Evolutionary conservation across 1,140 invertebrate genomes (phyloP).

Genomic region (Rhopalosiphum padi): DNA sequence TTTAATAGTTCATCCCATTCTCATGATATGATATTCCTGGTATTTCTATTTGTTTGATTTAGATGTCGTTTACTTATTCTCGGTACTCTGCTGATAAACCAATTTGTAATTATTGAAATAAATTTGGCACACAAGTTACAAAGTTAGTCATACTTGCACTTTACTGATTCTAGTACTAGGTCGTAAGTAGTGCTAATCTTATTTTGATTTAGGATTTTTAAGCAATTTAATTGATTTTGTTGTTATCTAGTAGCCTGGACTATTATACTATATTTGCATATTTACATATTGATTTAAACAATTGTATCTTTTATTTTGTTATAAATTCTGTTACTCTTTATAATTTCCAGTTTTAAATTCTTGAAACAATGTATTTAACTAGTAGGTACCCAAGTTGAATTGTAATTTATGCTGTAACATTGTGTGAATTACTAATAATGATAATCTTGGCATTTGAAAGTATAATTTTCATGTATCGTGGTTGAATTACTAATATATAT

Average conservation of each 20-base stretch:
- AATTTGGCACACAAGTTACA: neutral
- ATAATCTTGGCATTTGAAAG: neutral
- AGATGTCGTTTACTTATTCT: neutral
- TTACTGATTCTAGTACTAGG: neutral
- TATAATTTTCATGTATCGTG: neutral
- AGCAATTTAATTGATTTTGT: neutral
- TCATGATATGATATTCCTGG: neutral
- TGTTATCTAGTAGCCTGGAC: neutral
- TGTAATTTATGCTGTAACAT: neutral
- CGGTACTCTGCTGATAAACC: neutral
- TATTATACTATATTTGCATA: too few species aligned
- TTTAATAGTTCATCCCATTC: neutral
- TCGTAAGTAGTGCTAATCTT: too few species aligned
- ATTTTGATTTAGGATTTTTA: too few species aligned
- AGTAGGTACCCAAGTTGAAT: too few species aligned
- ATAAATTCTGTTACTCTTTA: neutral
- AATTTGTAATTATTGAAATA: too few species aligned
- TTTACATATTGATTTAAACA: neutral
- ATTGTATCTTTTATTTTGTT: neutral
- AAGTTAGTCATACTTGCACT: neutral
- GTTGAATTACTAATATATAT: neutral
- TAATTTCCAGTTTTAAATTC: too few species aligned
- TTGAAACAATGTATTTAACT: too few species aligned
- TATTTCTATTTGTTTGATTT: neutral
- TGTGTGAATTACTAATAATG: neutral